phyloP scores from a whole-genome alignment of 1,140 invertebrate genomes.

The Anthonomus grandis region DNA sequence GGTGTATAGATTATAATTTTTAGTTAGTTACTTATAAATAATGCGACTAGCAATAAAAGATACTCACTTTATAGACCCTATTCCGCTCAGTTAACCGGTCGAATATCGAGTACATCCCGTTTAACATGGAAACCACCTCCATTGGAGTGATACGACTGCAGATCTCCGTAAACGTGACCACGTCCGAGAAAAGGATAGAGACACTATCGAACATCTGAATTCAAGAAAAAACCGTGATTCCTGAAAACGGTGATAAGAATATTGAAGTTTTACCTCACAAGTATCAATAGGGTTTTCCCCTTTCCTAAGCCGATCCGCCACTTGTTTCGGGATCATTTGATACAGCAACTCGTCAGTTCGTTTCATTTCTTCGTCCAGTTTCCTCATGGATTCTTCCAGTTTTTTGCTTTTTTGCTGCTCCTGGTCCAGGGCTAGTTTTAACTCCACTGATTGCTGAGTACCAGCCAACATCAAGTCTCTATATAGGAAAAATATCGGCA shows the following conservation, averaged over 20 bases:
- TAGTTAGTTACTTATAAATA: not conserved
- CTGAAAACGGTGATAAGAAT: no score
- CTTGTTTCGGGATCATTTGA: slow-evolving; percentile 98
- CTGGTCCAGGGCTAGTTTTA: slow-evolving; percentile 92
- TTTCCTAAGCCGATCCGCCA: slow-evolving; percentile 85
- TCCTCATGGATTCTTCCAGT: slow-evolving; percentile 92
- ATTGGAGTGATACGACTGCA: slow-evolving; percentile 92
- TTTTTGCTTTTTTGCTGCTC: slow-evolving; percentile 96
- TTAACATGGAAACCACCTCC: slow-evolving; percentile 96
- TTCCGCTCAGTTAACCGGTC: slow-evolving; percentile 89
- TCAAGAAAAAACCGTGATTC: slow-evolving; percentile 16
- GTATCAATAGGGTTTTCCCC: slow-evolving; percentile 94
- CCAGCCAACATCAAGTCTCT: slow-evolving; percentile 95
- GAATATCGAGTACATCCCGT: slow-evolving; percentile 92
- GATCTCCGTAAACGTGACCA: slow-evolving; percentile 95
- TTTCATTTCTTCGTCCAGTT: slow-evolving; percentile 93
- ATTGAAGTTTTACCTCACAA: slow-evolving; percentile 76
- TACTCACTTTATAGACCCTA: slow-evolving; percentile 85
- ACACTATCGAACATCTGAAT: slow-evolving; percentile 92
- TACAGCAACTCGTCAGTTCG: slow-evolving; percentile 93
- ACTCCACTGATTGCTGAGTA: slow-evolving; percentile 94
- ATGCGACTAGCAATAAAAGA: slow-evolving; percentile 1
- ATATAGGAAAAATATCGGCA: slow-evolving; percentile 17
- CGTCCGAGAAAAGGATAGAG: slow-evolving; percentile 94
- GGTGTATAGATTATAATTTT: no score